phyloP scores from a whole-genome alignment of 2,888 invertebrate genomes.

The Pristionchus japonicus region DNA sequence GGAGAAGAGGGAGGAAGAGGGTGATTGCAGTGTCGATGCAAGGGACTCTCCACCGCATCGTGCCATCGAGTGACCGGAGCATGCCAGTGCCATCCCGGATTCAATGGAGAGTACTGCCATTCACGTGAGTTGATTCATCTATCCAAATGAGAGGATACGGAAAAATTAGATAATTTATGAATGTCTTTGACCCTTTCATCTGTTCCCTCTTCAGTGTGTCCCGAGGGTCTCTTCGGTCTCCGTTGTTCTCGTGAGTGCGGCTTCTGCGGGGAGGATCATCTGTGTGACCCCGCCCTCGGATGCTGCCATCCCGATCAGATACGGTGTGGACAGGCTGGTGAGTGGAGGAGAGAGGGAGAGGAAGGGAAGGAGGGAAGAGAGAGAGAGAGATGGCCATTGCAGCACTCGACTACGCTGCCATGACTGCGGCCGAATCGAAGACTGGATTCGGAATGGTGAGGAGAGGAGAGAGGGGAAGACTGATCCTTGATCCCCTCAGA shows the following conservation, averaged over 20 bases:
- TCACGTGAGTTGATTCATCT: no score
- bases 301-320: constrained; percentile 73
- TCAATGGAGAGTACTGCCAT: constrained; percentile 65
- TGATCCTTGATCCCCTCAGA: no score
- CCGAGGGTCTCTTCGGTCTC: constrained; percentile 75
- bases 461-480: no score
- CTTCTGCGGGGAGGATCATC: constrained; percentile 66
- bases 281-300: constrained; percentile 75
- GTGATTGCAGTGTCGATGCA: constrained; percentile 38
- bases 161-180: no score
- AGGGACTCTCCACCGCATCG: constrained; percentile 58
- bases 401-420: constrained; percentile 43
- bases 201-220: constrained; percentile 71
- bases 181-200: neutral
- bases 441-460: constrained; percentile 26
- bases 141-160: no score
- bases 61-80: constrained; percentile 78
- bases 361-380: neutral
- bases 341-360: constrained; percentile 32
- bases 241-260: constrained; percentile 77
- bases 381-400: neutral
- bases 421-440: constrained; percentile 24
- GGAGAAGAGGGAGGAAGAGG: neutral
- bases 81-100: constrained; percentile 78
- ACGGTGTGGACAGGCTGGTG: constrained; percentile 69